Evolutionary conservation across 2,797 vertebrate genomes (phyloP), one percentile per base, ranked within the genome.

Genomic region (Rhyacichthys aspro): DNA sequence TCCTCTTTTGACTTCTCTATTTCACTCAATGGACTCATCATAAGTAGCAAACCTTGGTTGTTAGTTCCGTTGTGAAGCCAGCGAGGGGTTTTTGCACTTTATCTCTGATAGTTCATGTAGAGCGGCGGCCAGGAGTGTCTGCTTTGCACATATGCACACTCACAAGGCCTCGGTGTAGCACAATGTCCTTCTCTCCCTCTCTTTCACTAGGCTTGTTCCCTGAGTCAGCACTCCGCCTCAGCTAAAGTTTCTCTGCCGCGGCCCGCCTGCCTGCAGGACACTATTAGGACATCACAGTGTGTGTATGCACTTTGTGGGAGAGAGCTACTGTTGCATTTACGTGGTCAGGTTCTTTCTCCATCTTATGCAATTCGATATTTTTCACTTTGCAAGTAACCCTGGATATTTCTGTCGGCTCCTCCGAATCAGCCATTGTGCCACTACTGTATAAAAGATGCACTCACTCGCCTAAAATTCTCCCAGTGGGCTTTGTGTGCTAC

Each of bases 351-450:
- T 89, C 82, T 84, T 85, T 87, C 83, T 84, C 67, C 77, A 72
- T 89, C 90, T 88, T 87, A 79, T 86, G 90, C 89, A 91, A 92
- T 88, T 77, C 36, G 89, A 93, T 91, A 91, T 90, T 88, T 91
- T 90, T 89, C 84, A 90, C 90, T 91, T 91, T 91, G 86, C 55
- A 72, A 83, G 86, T 84, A 90, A 89, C 83, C 88, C 84, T 76
- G 85, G 86, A 83, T 89, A 89, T 90, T 91, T 89, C 70, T 79
- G 86, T 90, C 79, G 56, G 81, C 78, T 76, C 66, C 49, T 74
- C 54, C 69, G 63, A 82, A 83, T 81, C 79, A 72, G 78, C 72
- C 59, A 64, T 76, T 86, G 76, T 78, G 76, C 72, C 70, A 41
- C 45, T 3, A 49, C 65, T 18, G 71, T 76, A 81, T 86, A 73